Base-by-base conservation (phyloP, 1,140 invertebrate species). In the Holotrichia oblita region DNA sequence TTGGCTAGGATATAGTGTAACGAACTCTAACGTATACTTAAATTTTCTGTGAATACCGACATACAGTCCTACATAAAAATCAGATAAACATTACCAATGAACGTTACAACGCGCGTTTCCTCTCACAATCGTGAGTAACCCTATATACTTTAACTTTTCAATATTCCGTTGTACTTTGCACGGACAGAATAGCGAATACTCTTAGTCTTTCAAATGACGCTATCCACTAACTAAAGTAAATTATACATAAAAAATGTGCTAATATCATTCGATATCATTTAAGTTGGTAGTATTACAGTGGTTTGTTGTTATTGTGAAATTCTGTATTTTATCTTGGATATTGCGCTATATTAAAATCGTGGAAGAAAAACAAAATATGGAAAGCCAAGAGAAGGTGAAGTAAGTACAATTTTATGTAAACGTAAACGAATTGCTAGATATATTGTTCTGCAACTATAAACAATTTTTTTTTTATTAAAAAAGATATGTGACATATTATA, bases 161-260 rank as follows among this genome's bases (percentile, higher is more conserved):
- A 64, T 64, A 22, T 27, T 64, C 61, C 61, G 61, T 27, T 27
- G 61, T 24, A 64, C 61, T 64, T 64, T 64, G 61, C 61, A 64
- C 61, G 17, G 61, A 22, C 10, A 64, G 20, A 64, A 64, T 20
- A 64, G 24, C 61, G 24, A 24, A 64, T 17, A 22, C n/a, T 64
- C n/a, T n/a, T n/a, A n/a, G 61, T 27, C 20, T 12, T 64, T 14
- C 22, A 64, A 64, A 64, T 64, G 22, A 64, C 61, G 17, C 10
- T 64, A 64, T n/a, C n/a, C n/a, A 64, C 12, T 64, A 6, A 64
- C 17, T 20, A 2, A 17, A 27, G 24, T 64, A n/a, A n/a, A n/a
- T n/a, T n/a, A n/a, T 64, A 27, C n/a, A 22, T 20, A 64, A 10
- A 27, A 64, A 64, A 64, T 64, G 61, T 64, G 24, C 61, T 64